These are phyloP conservation scores for Aquatica leii DNA, from an alignment of 2,888 invertebrate genomes.

Conservation along the genomic window DNA sequence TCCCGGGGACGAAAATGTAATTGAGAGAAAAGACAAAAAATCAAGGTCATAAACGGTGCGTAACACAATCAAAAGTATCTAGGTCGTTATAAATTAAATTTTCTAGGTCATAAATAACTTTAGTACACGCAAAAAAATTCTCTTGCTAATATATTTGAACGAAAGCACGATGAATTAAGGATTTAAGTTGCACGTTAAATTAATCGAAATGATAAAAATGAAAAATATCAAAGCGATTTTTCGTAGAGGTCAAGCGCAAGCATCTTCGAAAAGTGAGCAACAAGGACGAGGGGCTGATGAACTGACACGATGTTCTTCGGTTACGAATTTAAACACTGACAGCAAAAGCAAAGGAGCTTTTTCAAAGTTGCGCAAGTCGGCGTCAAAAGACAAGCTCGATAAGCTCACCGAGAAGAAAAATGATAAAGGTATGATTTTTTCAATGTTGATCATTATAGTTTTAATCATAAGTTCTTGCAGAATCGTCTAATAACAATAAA, in stretches of 20 bases:
- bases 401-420: slow-evolving; percentile 50
- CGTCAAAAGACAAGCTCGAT: slow-evolving; percentile 55
- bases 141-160: no score
- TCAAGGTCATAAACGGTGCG: no score
- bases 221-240: slow-evolving; percentile 92
- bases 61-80: no score
- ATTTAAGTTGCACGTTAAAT: slow-evolving; percentile 4
- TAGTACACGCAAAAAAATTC: no score
- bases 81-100: no score
- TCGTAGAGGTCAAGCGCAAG: slow-evolving; percentile 77
- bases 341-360: slow-evolving; percentile 64
- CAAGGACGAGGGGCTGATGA: slow-evolving; percentile 53
- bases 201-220: slow-evolving; percentile 68
- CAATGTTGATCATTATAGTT: not conserved
- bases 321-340: slow-evolving; percentile 72
- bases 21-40: no score
- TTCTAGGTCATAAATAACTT: no score
- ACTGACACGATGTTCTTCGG: slow-evolving; percentile 70
- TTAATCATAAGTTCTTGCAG: slow-evolving; percentile 10
- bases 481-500: slow-evolving; percentile 55
- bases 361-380: slow-evolving; percentile 60
- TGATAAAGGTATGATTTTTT: slow-evolving; percentile 51
- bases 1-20: no score
- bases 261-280: slow-evolving; percentile 64
- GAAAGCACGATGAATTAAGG: no score